Conservation (phyloP, 2,888 invertebrate genomes). For the Parascotia fuliginaria region DNA sequence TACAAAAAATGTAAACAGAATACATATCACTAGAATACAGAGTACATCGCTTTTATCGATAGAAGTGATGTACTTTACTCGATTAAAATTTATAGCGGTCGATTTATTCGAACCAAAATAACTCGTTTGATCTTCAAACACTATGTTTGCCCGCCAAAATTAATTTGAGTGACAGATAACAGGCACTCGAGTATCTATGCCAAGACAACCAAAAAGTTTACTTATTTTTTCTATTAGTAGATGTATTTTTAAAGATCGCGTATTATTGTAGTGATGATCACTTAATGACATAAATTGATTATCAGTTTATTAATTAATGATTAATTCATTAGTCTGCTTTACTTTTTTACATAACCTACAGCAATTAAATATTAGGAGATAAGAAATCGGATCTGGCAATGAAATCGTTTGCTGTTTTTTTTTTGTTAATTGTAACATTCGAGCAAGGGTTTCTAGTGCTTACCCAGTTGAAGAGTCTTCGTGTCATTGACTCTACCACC, state of each 20-base stretch:
- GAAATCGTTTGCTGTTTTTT: too few species aligned
- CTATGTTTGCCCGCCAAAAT: constrained; percentile 9
- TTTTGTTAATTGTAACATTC: too few species aligned
- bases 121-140: constrained; percentile 35
- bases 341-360: too few species aligned
- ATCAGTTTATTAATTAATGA: not conserved
- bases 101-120: constrained; percentile 36
- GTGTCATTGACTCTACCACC: too few species aligned
- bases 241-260: not conserved
- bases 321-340: not conserved
- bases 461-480: too few species aligned
- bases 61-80: constrained; percentile 21
- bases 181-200: not conserved
- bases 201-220: not conserved
- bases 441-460: too few species aligned
- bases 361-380: too few species aligned
- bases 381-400: too few species aligned
- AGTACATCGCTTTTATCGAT: constrained; percentile 18
- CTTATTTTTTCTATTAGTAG: too few species aligned
- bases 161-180: constrained; percentile 25
- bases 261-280: not conserved
- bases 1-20: constrained; percentile 2
- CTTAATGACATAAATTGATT: not conserved
- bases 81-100: constrained; percentile 20
- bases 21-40: too few species aligned